These are phyloP conservation scores for Megastigmus dorsalis DNA, from an alignment of 2,888 invertebrate genomes.

Conservation along the genomic window DNA sequence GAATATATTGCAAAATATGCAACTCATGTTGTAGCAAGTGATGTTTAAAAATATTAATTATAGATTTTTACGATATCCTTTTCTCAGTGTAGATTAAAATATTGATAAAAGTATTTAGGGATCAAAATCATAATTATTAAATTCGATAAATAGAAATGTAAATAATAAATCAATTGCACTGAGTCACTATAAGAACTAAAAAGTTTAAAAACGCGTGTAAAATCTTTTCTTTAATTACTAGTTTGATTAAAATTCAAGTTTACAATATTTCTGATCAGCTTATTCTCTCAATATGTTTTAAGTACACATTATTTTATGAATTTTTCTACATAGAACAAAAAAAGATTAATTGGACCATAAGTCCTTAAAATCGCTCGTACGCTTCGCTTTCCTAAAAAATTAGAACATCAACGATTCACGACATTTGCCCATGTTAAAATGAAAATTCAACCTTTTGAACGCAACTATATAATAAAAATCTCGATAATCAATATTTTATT, in stretches of 20 bases:
- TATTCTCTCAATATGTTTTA: constrained; percentile 27
- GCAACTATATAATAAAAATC: constrained; percentile 40
- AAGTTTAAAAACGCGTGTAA: constrained; percentile 18
- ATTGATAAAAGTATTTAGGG: constrained; percentile 1
- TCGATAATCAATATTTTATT: constrained; percentile 29
- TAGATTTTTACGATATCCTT: too few relatives aligned
- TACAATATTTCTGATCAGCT: constrained; percentile 17
- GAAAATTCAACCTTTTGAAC: constrained; percentile 22
- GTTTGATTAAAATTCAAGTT: constrained; percentile 48
- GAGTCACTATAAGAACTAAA: constrained; percentile 2
- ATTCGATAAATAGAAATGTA: constrained; percentile 14
- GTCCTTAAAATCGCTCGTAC: constrained; percentile 19
- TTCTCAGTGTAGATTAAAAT: too few relatives aligned
- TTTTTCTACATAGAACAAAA: constrained; percentile 10
- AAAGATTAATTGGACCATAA: background rate
- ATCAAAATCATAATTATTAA: constrained; percentile 29
- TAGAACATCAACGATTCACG: constrained; percentile 18
- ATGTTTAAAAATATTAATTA: too few relatives aligned
- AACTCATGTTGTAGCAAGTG: too few relatives aligned
- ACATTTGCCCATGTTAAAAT: constrained; percentile 19
- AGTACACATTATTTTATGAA: constrained; percentile 11
- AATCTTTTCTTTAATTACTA: background rate
- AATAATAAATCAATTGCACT: constrained; percentile 37
- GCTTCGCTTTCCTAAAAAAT: constrained; percentile 3
- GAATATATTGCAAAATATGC: too few relatives aligned